phyloP scores from a whole-genome alignment of 2,797 vertebrate species.

The Monodelphis domestica region DNA sequence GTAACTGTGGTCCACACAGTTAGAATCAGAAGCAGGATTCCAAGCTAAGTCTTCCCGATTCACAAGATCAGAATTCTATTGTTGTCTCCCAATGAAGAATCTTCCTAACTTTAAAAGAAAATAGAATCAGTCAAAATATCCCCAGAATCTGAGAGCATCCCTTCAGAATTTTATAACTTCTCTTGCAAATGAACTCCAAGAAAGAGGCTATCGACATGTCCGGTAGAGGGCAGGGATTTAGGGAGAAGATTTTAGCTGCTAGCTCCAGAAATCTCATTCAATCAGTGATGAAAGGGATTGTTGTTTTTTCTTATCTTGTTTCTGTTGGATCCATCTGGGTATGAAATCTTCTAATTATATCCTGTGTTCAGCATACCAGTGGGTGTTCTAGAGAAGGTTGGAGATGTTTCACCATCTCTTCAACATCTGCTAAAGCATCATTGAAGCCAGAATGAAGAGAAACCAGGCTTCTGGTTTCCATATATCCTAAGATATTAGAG shows the following conservation, averaged over 20 bases:
- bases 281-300: neutral
- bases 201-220: neutral
- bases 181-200: neutral
- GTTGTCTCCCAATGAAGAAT: too few relatives aligned
- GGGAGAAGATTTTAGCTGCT: neutral
- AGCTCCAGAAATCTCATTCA: neutral
- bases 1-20: too few relatives aligned
- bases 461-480: neutral
- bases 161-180: neutral
- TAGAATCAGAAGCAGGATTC: too few relatives aligned
- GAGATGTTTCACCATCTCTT: neutral
- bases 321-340: neutral
- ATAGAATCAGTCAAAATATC: neutral
- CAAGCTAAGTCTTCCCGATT: too few relatives aligned
- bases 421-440: neutral
- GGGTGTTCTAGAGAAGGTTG: neutral
- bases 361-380: neutral
- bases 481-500: neutral
- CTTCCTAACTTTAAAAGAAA: neutral
- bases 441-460: neutral
- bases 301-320: neutral
- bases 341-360: conserved; percentile 8
- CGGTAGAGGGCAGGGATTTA: neutral
- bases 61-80: too few relatives aligned
- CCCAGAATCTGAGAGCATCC: neutral